Base-by-base conservation (phyloP, 2,888 invertebrate species). In the Drosophila eohydei region DNA sequence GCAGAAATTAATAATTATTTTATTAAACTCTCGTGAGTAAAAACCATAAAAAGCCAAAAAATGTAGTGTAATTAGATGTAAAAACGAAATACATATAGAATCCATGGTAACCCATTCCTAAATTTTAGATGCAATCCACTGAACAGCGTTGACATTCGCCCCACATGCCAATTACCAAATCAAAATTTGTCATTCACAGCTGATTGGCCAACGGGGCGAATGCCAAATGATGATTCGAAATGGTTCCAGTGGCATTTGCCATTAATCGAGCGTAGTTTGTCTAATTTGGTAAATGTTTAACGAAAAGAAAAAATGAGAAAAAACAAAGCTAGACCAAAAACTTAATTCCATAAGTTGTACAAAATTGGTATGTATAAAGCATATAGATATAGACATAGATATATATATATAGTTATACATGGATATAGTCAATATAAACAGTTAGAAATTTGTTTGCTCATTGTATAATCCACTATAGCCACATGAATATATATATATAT, bases 291-390 rank as follows among this genome's bases (percentile, higher is more conserved):
- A 69, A 62, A 69, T 71, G 66, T 63, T 66, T 52, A n/a, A 46
- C 44, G 56, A 50, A 58, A 51, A 21, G 3, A 46, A 54, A 61
- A 51, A 58, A 55, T 28, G 21, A 2, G 43, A 43, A 21, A 41
- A 8, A 16, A 48, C 41, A 58, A 81, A 58, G 60, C 72, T 89
- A 82, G 89, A 89, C 89, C 84, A 89, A 84, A 34, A 66, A 84
- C 50, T 28, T 44, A 74, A 68, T 67, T 70, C 63, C 67, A 65
- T 81, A 73, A 79, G 59, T 50, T 89, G 83, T 84, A 84, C 21
- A 63, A 84, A 79, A 67, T 30, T 16, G 51, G 54, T 34, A 46
- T 38, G 38, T 54, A 54, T 34, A 54, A 14, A 26, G 26, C 9
- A 38, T 11, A 38, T 28, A 38, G 14, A 26, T 4, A 7, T 52